Evolutionary conservation across 1,140 invertebrate genomes (phyloP), one percentile per base, ranked within the genome.

Genomic region (Drusus annulatus): DNA sequence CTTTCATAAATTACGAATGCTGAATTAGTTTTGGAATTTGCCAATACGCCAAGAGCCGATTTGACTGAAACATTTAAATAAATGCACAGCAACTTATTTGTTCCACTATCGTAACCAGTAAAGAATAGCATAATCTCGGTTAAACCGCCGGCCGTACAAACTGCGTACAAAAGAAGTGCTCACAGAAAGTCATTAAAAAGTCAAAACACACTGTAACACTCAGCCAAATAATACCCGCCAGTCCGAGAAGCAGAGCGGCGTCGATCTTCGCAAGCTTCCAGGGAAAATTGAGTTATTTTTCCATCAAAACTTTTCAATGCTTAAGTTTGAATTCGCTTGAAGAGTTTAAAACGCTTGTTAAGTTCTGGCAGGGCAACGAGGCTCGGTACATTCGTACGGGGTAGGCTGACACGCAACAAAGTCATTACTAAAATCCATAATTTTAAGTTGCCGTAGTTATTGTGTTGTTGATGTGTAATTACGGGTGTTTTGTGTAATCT

Each of bases 391-490:
- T 50, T 17, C 23, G 31, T 71, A 50, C 10, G 5, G 28, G 63
- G 28, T 3, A 13, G 10, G 52, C 19, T 17, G 75, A 28, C 80
- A 81, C 75, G 80, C 80, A 73, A 81, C 74, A 56, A 23, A 60
- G 23, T 73, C 80, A 21, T 81, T 81, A 81, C 75, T 28, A 60
- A 81, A 77, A 78, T 76, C 65, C 74, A 81, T 81, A 52, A 81
- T 73, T 81, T 81, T 71, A 60, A 76, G 28, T 77, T 78, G 45
- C 25, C 25, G 75, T 75, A 81, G 71, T 80, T 80, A 76, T 76
- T 75, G 52, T 51, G 62, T 52, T 77, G 75, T 78, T 81, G 75
- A 81, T 73, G 54, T 81, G 80, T 77, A 77, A 81, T 81, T 81
- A 81, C 25, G 60, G 71, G 74, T 80, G 73, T 80, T 80, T 80